phyloP scores from a whole-genome alignment of 2,113 vertebrate genomes.

The Seriola rivoliana region DNA sequence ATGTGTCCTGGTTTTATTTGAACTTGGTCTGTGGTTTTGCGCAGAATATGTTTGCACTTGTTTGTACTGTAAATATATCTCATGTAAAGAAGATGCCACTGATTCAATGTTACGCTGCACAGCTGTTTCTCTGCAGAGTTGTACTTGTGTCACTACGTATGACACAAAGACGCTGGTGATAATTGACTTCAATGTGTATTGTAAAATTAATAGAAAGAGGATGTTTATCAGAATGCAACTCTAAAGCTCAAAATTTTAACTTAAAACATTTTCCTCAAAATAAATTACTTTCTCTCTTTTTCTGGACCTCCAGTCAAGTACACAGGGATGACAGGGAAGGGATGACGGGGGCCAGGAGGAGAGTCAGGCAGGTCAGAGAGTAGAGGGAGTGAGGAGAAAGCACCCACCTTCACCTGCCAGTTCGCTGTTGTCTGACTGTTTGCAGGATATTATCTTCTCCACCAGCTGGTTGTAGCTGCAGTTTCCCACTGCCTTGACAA shows the following conservation, averaged over 20 bases:
- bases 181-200: neutral
- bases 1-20: conserved; percentile 46
- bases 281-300: neutral
- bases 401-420: conserved; percentile 95
- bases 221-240: neutral
- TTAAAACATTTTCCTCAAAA: neutral
- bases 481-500: conserved; percentile 96
- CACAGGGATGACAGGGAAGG: neutral
- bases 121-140: neutral
- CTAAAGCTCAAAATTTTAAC: neutral
- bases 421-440: conserved; percentile 96
- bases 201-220: neutral
- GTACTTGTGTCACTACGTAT: neutral
- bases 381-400: neutral
- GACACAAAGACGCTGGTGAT: neutral
- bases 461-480: conserved; percentile 99
- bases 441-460: conserved; percentile 98
- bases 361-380: conserved; percentile 16
- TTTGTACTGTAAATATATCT: neutral
- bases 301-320: neutral
- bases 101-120: neutral
- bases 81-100: neutral
- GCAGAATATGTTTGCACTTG: conserved; percentile 1
- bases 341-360: neutral
- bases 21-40: conserved; percentile 22